These are phyloP conservation scores for Cygnus atratus DNA, from an alignment of 2,113 vertebrate species.

Conservation along the genomic window DNA sequence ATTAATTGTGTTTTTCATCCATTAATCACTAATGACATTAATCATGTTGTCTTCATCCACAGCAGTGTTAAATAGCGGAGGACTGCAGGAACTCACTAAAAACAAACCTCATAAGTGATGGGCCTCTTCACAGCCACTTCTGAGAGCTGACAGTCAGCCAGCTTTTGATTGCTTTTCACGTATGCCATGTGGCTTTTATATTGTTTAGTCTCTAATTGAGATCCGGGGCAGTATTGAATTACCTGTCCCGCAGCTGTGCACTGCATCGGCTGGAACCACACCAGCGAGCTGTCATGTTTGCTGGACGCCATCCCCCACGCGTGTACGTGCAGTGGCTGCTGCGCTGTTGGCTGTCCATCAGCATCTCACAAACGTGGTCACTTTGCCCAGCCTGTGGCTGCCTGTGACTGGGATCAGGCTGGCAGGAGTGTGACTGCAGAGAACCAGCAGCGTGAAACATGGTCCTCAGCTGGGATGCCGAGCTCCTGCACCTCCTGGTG, in stretches of 20 bases:
- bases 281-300: fast-evolving
- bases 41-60: slow-evolving; percentile 26
- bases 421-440: neutral
- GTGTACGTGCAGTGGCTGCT: fast-evolving
- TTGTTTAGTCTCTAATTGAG: slow-evolving; percentile 36
- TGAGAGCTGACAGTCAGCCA: slow-evolving; percentile 33
- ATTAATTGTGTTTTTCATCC: slow-evolving; percentile 20
- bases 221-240: slow-evolving; percentile 18
- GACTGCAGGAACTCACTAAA: neutral
- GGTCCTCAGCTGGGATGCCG: neutral
- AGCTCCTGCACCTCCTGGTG: neutral
- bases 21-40: slow-evolving; percentile 42
- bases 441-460: neutral
- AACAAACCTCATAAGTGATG: neutral
- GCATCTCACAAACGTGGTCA: fast-evolving
- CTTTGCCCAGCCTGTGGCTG: neutral
- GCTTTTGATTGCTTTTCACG: neutral
- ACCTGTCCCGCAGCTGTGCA: neutral
- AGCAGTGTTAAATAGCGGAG: neutral
- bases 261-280: neutral
- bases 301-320: fast-evolving
- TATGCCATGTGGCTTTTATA: slow-evolving; percentile 47
- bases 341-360: neutral
- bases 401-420: fast-evolving
- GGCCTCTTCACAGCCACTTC: slow-evolving; percentile 47